Evolutionary conservation across 1,140 invertebrate species (phyloP).

Genomic region (Leptinotarsa texana): DNA sequence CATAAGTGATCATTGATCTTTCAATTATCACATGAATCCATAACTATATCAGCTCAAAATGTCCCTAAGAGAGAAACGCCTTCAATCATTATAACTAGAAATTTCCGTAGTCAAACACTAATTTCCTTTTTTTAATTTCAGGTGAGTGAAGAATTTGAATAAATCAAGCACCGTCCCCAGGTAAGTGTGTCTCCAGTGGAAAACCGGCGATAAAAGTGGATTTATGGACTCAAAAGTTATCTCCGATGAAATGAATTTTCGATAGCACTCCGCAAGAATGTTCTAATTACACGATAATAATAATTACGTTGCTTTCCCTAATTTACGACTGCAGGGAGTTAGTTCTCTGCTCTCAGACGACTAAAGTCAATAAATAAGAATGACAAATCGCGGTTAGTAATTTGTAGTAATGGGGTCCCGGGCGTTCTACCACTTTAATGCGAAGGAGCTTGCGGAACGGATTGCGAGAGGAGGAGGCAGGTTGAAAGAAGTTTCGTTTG

Average conservation of each 20-base stretch:
- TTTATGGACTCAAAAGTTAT: slow-evolving; percentile 1
- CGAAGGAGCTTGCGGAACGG: slow-evolving; percentile 19
- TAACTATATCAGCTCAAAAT: too few species aligned
- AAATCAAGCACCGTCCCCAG: neutral
- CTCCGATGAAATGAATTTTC: slow-evolving; percentile 8
- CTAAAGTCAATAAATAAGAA: slow-evolving; percentile 29
- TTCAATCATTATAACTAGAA: too few species aligned
- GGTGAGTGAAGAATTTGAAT: neutral
- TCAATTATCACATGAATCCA: too few species aligned
- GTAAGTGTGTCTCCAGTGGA: neutral
- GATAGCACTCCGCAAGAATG: slow-evolving; percentile 2
- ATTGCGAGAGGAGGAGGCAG: neutral
- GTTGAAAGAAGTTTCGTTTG: neutral
- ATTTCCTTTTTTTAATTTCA: neutral
- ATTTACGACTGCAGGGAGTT: slow-evolving; percentile 20
- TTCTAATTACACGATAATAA: slow-evolving; percentile 23
- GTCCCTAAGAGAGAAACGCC: too few species aligned
- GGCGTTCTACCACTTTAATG: slow-evolving; percentile 13
- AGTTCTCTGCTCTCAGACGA: slow-evolving; percentile 16
- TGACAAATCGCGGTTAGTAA: slow-evolving; percentile 24
- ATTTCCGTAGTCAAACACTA: neutral
- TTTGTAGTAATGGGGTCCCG: slow-evolving; percentile 25
- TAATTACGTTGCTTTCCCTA: slow-evolving; percentile 17
- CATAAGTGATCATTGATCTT: too few species aligned
- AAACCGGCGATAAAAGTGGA: neutral